phyloP scores from a whole-genome alignment of 2,113 vertebrate genomes.

The Alces alces region DNA sequence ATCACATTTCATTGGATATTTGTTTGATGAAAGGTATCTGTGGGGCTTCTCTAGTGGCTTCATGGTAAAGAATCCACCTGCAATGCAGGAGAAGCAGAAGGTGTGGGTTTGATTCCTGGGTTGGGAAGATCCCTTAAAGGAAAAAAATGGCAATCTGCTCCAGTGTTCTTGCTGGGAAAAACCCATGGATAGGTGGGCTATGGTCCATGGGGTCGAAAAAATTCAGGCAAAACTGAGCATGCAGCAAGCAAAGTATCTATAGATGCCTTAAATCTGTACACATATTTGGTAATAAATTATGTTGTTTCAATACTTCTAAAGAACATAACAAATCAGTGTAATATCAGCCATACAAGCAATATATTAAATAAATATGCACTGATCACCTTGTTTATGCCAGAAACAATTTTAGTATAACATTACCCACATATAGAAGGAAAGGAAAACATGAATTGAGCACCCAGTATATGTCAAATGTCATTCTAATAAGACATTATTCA shows the following conservation, averaged over 20 bases:
- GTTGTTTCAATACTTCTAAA: neutral
- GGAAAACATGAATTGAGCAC: neutral
- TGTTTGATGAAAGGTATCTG: neutral
- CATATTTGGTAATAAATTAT: neutral
- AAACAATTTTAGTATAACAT: neutral
- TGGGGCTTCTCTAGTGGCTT: neutral
- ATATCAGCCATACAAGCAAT: neutral
- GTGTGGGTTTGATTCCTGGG: neutral
- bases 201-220: rapidly evolving
- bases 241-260: neutral
- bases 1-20: neutral
- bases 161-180: neutral
- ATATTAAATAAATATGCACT: neutral
- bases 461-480: neutral
- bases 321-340: neutral
- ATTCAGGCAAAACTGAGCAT: neutral
- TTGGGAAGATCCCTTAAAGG: neutral
- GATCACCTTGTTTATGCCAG: neutral
- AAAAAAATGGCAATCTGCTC: neutral
- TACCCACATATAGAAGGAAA: neutral
- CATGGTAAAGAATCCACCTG: neutral
- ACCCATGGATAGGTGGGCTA: neutral
- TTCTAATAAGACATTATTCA: neutral
- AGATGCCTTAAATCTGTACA: neutral
- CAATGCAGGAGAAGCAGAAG: neutral